Evolutionary conservation across 2,888 invertebrate species (phyloP).

Genomic region (Drepana falcataria): DNA sequence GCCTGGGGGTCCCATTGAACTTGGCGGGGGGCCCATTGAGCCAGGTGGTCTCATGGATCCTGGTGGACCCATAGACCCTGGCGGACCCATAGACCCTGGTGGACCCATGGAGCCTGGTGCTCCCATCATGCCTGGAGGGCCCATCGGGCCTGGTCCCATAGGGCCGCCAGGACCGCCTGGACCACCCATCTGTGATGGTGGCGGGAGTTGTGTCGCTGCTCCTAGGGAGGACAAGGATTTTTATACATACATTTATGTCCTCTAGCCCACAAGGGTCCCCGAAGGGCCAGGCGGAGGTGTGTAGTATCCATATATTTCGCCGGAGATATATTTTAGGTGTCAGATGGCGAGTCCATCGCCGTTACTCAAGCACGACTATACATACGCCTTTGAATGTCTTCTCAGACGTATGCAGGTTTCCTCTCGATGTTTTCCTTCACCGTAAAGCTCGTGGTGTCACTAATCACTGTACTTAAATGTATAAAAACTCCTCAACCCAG

Average conservation of each 20-base stretch:
- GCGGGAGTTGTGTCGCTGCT: not conserved
- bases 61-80: not conserved
- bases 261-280: too few species aligned
- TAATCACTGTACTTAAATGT: too few species aligned
- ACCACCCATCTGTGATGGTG: not conserved
- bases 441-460: too few species aligned
- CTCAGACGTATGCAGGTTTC: too few species aligned
- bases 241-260: not conserved
- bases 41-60: not conserved
- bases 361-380: too few species aligned
- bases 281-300: too few species aligned
- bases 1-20: not conserved
- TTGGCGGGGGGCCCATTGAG: not conserved
- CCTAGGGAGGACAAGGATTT: not conserved
- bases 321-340: too few species aligned
- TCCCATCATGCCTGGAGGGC: not conserved
- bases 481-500: too few species aligned
- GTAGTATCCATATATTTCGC: too few species aligned
- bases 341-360: too few species aligned
- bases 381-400: too few species aligned
- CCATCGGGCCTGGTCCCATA: conserved; percentile 9
- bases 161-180: not conserved
- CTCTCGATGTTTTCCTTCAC: too few species aligned
- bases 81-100: not conserved
- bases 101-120: not conserved